Conservation (phyloP, 1,140 invertebrate species). For the Scaptodrosophila lebanonensis region DNA sequence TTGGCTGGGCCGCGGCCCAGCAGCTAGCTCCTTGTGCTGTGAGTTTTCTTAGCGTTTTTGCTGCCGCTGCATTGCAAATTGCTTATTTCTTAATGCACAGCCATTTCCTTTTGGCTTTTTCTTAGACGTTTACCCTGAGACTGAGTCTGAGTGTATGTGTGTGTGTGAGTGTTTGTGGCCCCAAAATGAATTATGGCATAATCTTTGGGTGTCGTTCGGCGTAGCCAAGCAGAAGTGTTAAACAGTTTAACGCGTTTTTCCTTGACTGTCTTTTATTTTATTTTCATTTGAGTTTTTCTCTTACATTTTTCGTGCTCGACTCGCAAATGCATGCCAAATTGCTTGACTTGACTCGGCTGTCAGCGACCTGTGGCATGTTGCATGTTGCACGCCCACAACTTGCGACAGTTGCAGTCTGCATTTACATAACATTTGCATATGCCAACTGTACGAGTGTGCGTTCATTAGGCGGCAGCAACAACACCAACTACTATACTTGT, state of each 20-base stretch:
- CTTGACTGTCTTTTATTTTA: constrained; percentile 6
- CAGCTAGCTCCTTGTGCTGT: constrained; percentile 15
- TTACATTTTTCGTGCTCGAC: constrained; percentile 14
- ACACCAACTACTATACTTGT: too few relatives aligned
- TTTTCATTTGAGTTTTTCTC: constrained; percentile 1
- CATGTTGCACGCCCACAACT: too few relatives aligned
- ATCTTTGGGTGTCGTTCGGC: constrained; percentile 28
- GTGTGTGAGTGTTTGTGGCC: neutral
- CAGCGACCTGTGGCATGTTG: neutral
- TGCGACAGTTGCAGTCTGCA: constrained; percentile 1
- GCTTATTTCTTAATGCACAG: constrained; percentile 72
- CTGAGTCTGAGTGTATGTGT: neutral
- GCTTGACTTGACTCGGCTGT: neutral
- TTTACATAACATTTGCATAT: too few relatives aligned
- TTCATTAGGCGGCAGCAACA: too few relatives aligned
- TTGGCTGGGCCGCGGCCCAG: constrained; percentile 26
- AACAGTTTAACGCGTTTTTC: constrained; percentile 68
- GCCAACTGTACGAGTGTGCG: too few relatives aligned
- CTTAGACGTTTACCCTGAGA: constrained; percentile 53
- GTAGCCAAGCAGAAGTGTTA: constrained; percentile 71
- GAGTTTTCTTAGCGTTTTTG: constrained; percentile 43
- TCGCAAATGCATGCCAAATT: constrained; percentile 10
- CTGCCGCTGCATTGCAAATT: constrained; percentile 47
- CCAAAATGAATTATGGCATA: constrained; percentile 59
- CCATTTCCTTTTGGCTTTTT: constrained; percentile 65